Percentiles rank a stretch among this genome's conserved stretches.
phyloP scores from a whole-genome alignment of 2,888 invertebrate genomes.

The Calameuta pallipes region DNA sequence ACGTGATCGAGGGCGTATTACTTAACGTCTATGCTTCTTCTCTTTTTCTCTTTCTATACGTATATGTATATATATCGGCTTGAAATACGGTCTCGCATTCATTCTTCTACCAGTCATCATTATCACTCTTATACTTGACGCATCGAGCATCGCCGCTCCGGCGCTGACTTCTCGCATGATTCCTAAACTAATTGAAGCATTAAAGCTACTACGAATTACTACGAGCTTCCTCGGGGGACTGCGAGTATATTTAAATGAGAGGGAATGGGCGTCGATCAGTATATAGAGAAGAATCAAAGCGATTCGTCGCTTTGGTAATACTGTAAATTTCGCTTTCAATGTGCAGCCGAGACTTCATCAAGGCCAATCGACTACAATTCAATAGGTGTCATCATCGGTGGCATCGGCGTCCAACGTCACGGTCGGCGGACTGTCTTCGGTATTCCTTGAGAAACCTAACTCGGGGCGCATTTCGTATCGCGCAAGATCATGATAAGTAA shows the following conservation, averaged over 20 bases:
- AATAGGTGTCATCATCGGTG: conserved; percentile 32
- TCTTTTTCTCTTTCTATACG: background rate
- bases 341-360: conserved; percentile 44
- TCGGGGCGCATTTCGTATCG: background rate
- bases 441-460: background rate
- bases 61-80: too few species aligned
- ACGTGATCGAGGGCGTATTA: conserved; percentile 57
- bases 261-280: background rate
- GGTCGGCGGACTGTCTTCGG: background rate
- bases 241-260: background rate
- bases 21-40: conserved; percentile 39
- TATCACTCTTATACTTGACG: background rate
- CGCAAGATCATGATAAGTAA: background rate
- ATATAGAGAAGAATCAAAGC: background rate
- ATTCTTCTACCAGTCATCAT: background rate
- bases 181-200: background rate
- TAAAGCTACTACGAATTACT: background rate
- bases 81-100: background rate
- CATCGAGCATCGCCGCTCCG: background rate
- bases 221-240: background rate
- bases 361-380: conserved; percentile 52
- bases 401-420: background rate
- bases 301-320: conserved; percentile 39
- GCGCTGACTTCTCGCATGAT: background rate
- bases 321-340: conserved; percentile 55